Evolutionary conservation across 2,888 invertebrate genomes (phyloP), one percentile per base, ranked within the genome.

Genomic region (Luffia ferchaultella): DNA sequence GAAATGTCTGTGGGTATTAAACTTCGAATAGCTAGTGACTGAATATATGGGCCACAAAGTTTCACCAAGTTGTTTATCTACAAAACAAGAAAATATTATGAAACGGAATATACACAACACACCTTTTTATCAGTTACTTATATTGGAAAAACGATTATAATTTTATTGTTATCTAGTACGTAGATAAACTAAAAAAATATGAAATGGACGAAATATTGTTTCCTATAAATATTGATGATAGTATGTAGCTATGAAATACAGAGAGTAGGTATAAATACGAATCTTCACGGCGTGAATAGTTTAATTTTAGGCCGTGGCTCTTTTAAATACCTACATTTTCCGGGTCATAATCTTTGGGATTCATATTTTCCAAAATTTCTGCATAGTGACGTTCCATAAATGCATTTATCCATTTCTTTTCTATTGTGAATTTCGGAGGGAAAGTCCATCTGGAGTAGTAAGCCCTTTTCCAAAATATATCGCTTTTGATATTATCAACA

Each of bases 401-500:
- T 48, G 75, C 61, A 57, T 76, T 78, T 16, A 84, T 73, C 82
- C 79, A 84, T 53, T 65, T 70, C 58, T 73, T 77, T 20, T 62
- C 59, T 44, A 67, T 61, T 1, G 62, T 51, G 42, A 68, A 53
- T 45, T 65, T 52, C 1, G 77, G 70, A 41, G 60, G 63, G 60
- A 76, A 72, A 0, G 58, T 55, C 74, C 80, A 83, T 56, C 68
- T 74, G 0, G 74, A 65, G 42, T 62, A 61, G 54, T 80, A 84
- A 51, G 73, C 80, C 54, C 77, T 67, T 62, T 75, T 78, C 85
- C 85, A 85, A 63, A 84, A 84, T 54, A 78, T 67, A 55, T 85
- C 79, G 59, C 70, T 76, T 62, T 75, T 73, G 20, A 85, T 78
- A 57, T 79, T 78, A 51, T 80, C 78, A 0, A 79, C 79, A 54